A percentile compares a stretch with the other conserved stretches of the same genome.
These are phyloP conservation scores for Acanthis flammea DNA, from an alignment of 2,797 vertebrate genomes.

Conservation along the genomic window DNA sequence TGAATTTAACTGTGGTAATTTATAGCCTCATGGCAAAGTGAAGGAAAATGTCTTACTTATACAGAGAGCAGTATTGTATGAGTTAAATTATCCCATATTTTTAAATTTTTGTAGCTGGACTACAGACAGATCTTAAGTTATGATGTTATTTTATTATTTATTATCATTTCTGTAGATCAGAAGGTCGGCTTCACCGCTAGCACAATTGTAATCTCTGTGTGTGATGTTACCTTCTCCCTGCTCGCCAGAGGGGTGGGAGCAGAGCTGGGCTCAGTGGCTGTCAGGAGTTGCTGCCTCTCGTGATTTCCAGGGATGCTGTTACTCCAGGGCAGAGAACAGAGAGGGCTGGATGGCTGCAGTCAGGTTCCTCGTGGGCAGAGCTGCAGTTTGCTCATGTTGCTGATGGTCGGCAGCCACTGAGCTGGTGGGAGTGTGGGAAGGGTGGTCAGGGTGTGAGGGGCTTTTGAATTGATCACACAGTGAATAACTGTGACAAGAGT, in stretches of 20 bases:
- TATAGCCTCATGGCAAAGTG: conserved; percentile 79
- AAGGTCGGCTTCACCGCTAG: conserved; percentile 80
- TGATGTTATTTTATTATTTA: conserved; percentile 82
- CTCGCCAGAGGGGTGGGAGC: background rate
- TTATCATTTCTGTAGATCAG: conserved; percentile 82
- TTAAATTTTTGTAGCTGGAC: conserved; percentile 92
- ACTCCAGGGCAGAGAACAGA: background rate
- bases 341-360: background rate
- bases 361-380: background rate
- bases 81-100: conserved; percentile 83
- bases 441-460: background rate
- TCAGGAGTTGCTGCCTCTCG: background rate
- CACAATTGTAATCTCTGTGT: conserved; percentile 64
- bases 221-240: conserved; percentile 43
- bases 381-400: background rate
- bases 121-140: conserved; percentile 96
- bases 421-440: background rate
- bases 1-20: conserved; percentile 78
- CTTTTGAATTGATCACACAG: background rate
- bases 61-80: conserved; percentile 81
- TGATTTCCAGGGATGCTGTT: background rate
- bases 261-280: background rate
- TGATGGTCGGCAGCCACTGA: background rate
- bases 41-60: conserved; percentile 83
- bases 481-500: background rate